These are phyloP conservation scores for Raja brachyura DNA, from an alignment of 2,113 vertebrate species.

Conservation along the genomic window DNA sequence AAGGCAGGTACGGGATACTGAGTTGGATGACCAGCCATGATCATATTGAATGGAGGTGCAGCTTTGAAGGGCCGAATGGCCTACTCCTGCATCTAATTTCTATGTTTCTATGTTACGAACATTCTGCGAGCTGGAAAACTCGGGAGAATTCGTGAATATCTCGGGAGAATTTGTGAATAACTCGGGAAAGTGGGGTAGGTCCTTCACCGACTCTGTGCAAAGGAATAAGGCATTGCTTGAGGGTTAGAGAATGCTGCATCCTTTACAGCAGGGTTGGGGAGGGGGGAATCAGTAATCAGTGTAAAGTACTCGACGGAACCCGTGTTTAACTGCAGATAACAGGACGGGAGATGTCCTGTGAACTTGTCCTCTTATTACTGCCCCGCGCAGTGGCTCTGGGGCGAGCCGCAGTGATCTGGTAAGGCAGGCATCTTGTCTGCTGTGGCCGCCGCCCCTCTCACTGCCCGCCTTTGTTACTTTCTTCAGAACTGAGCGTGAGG, in stretches of 20 bases:
- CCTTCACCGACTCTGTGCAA: no score
- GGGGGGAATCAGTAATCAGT: background rate
- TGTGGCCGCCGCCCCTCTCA: background rate
- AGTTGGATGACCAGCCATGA: no score
- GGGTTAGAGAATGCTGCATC: background rate
- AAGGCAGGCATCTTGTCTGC: background rate
- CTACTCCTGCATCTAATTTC: no score
- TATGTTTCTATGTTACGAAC: no score
- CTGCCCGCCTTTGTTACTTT: constrained; percentile 6
- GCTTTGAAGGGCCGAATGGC: no score
- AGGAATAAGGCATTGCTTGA: no score
- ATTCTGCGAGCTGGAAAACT: no score
- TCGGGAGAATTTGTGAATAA: no score
- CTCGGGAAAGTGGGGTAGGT: no score
- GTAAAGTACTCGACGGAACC: background rate
- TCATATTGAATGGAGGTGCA: no score
- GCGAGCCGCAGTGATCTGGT: background rate
- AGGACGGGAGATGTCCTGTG: background rate
- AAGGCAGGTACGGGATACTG: no score
- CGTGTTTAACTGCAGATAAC: background rate
- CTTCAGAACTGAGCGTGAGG: background rate
- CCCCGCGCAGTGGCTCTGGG: background rate
- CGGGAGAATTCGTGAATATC: no score
- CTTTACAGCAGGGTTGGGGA: background rate
- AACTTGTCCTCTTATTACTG: constrained; percentile 25